phyloP scores from a whole-genome alignment of 2,113 vertebrate species.

The Vimba vimba region DNA sequence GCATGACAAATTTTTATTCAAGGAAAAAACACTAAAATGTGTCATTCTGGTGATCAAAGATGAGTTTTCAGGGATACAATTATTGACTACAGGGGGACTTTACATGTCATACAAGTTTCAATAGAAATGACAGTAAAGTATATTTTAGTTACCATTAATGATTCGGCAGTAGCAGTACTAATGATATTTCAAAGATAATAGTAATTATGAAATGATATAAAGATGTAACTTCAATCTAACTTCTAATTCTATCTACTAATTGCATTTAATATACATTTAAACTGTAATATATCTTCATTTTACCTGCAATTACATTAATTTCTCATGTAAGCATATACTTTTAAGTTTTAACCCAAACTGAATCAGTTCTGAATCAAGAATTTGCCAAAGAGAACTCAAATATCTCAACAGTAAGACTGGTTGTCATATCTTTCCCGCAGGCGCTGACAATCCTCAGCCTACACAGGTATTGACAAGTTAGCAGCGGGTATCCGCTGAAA shows the following conservation, averaged over 20 bases:
- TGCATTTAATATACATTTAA: neutral
- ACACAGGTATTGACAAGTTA: constrained; percentile 30
- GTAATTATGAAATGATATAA: neutral
- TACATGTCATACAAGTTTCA: no score
- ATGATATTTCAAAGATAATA: neutral
- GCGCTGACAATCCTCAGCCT: neutral
- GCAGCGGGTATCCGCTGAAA: neutral
- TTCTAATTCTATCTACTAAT: neutral
- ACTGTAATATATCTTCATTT: neutral
- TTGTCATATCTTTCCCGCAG: neutral
- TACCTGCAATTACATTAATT: neutral
- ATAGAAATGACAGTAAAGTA: no score
- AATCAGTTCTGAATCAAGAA: neutral
- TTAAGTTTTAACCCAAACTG: neutral
- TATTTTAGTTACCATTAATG: no score
- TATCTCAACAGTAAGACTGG: neutral
- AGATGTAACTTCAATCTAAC: neutral
- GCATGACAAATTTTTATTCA: no score
- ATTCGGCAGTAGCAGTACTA: no score
- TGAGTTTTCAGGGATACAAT: no score
- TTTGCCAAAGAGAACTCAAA: no score
- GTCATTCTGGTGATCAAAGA: no score
- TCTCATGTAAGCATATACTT: neutral
- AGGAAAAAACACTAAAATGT: no score
- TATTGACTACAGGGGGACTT: no score